Evolutionary conservation across 2,113 vertebrate species (phyloP), one percentile per base, ranked within the genome.

Genomic region (Phalacrocorax pelagicus): DNA sequence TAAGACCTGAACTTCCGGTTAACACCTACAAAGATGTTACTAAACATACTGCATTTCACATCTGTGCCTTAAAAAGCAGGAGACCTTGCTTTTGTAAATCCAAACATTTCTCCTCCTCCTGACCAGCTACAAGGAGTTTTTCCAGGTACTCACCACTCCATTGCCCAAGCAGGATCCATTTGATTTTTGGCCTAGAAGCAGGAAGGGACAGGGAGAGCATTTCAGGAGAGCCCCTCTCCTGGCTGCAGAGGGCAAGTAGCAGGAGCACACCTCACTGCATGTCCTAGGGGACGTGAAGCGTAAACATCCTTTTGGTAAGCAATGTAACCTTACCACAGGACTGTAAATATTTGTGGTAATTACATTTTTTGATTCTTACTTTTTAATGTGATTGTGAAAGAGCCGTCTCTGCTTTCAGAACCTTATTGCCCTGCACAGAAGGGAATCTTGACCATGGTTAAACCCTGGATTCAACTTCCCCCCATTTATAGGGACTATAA

Each of bases 231-330:
- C 6, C 3, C 2, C 7, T 2, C 9, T 77, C 32, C 58, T 47
- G 30, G 20, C 5, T 73, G 24, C 36, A 58, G 40, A 71, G 52
- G 79, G 20, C 69, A 84, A 90, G 57, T n/a, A 88, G 30, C 10
- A 47, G 62, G 14, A 91, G 8, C 11, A 36, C 7, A 42, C 21
- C 7, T 88, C 38, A 51, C 24, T 75, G 32, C 52, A 22, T 2
- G 3, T 65, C 44, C 44, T 80, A 85, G 44, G 67, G 23, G 9
- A 42, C 6, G 5, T 57, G 71, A 86, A 0, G 0, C 3, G 0
- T 80, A 88, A 86, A 82, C 36, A 54, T 57, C 49, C 58, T 82
- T 75, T 70, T 70, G 42, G 55, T 73, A 93, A 90, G 47, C 26
- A 91, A 67, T 18, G 6, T 58, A 85, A 62, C 38, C 62, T 83